Conservation (phyloP, 2,113 vertebrate genomes). For the Hemibates koningsi region DNA sequence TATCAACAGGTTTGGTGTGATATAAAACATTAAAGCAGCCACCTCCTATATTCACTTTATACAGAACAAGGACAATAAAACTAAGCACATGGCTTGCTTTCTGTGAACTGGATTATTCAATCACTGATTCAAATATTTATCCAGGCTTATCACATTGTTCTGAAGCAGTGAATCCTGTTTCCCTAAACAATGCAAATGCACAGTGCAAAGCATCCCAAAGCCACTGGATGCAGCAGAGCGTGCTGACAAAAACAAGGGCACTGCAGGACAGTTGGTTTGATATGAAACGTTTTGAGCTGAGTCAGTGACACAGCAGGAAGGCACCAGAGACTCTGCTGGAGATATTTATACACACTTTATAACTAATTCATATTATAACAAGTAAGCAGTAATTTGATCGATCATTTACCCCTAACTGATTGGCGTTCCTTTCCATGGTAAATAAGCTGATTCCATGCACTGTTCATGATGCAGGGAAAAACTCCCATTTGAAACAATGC, state of each 20-base stretch:
- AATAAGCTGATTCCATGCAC: neutral
- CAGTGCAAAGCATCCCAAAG: constrained; percentile 13
- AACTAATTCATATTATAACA: neutral
- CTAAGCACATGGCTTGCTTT: constrained; percentile 5
- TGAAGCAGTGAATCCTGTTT: constrained; percentile 27
- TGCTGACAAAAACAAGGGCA: constrained; percentile 27
- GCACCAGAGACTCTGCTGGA: neutral
- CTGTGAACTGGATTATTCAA: constrained; percentile 29
- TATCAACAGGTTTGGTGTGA: neutral
- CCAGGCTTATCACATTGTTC: constrained; percentile 54
- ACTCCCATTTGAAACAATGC: neutral
- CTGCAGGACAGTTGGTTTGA: constrained; percentile 24
- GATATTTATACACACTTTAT: neutral
- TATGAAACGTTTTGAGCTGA: constrained; percentile 21
- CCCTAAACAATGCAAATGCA: constrained; percentile 41
- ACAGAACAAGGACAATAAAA: constrained; percentile 25
- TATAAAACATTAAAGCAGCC: neutral
- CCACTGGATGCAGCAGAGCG: neutral
- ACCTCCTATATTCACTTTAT: constrained; percentile 23
- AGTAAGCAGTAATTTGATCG: neutral
- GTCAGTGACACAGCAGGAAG: constrained; percentile 1
- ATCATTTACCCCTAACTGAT: neutral
- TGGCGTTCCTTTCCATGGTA: accelerated
- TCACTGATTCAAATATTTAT: constrained; percentile 46
- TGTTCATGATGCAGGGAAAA: neutral